Base-by-base conservation (phyloP, 2,888 invertebrate species). In the Scaptomyza flava region DNA sequence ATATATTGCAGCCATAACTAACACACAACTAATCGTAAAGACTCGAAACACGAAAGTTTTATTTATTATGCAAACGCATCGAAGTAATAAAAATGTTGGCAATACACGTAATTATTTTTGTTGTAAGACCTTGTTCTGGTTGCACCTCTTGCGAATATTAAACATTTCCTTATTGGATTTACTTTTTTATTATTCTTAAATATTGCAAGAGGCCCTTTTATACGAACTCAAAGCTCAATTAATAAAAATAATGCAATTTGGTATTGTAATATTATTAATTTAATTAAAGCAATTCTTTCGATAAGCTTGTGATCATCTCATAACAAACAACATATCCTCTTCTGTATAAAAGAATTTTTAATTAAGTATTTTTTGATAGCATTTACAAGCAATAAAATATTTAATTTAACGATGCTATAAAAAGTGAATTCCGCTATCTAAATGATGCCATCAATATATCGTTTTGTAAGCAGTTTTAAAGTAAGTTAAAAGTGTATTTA, bases 1-100 rank as follows among this genome's bases (percentile, higher is more conserved):
- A 84, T 70, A 68, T 84, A 78, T 87, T 72, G 68, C 79, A 64
- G 67, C 87, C 47, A 81, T 87, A 87, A 87, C 87, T 69, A 83
- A 73, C 69, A 52, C 77, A 82, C 70, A 72, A 69, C 58, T 52
- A 59, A 67, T 62, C 64, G 57, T 57, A 60, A 68, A 69, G 30
- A 47, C 65, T 38, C 58, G 53, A 60, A 74, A 45, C 68, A 74
- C 75, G 64, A 60, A 61, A 68, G 66, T 78, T 81, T 70, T 73
- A 74, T 79, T 58, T 65, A 61, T 65, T 77, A 56, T 36, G 33
- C n/a, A 51, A 54, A 61, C 61, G 20, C 45, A 30, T 74, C 36
- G 30, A 8, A 43, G 23, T 23, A 23, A 27, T 17, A 41, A 41
- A 54, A 61, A 30, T 50, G 50, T 76, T 70, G 43, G 42, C 57